Conservation (phyloP, 2,888 invertebrate genomes). For the Trichogramma dendrolimi region DNA sequence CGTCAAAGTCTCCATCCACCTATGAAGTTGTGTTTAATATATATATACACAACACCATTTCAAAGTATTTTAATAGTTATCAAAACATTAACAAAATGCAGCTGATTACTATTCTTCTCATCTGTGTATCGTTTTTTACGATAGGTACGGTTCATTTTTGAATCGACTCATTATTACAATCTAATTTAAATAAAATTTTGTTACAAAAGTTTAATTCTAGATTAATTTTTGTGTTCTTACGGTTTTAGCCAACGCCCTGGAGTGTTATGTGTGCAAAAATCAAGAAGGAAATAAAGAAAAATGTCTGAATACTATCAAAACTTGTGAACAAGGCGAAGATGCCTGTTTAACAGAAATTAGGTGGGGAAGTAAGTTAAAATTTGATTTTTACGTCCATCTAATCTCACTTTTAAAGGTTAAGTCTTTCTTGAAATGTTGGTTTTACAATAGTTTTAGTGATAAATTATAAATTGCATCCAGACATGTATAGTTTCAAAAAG, state of each 20-base stretch:
- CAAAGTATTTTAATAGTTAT: no score
- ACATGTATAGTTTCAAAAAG: not conserved
- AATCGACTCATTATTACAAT: no score
- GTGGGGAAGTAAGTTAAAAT: conserved; percentile 74
- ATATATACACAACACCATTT: no score
- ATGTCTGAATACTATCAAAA: conserved; percentile 85
- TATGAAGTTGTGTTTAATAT: no score
- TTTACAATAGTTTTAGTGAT: not conserved
- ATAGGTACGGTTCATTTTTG: no score
- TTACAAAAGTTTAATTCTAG: not conserved
- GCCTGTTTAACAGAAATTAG: conserved; percentile 83
- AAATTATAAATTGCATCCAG: not conserved
- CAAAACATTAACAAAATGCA: no score
- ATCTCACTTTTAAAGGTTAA: not conserved
- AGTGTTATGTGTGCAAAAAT: conserved; percentile 92
- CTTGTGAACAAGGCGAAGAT: conserved; percentile 83
- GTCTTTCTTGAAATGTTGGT: not conserved
- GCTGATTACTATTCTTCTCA: no score
- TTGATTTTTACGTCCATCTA: not conserved
- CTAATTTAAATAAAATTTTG: not conserved
- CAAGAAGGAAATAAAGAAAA: conserved; percentile 91
- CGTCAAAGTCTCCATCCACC: no score
- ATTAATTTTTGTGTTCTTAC: not conserved
- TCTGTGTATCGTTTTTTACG: no score
- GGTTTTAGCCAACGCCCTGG: conserved; percentile 63